Evolutionary conservation across 2,888 invertebrate species (phyloP), one percentile per base, ranked within the genome.

Genomic region (Desoria tigrina): DNA sequence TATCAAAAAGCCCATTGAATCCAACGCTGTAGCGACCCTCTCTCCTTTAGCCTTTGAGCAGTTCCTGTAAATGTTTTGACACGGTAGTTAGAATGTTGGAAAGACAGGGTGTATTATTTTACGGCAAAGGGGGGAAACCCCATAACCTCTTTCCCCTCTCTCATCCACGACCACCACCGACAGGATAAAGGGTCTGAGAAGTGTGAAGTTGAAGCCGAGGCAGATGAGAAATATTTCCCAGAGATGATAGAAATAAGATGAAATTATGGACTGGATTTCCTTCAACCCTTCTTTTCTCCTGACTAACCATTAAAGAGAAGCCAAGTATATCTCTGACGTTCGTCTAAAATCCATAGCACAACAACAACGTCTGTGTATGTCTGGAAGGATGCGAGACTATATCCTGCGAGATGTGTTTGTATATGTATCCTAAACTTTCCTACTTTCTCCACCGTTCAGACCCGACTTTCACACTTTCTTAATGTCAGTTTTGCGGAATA

Each of bases 31-130:
- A 32, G 32, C 32, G 32, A 32, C 32, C 32, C 32, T 32, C 45
- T 45, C 45, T 6, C n/a, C n/a, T 45, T 6, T 4, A 45, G 45
- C 4, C 45, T 16, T n/a, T 45, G 45, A 45, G n/a, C 45, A 45
- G 16, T 45, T 45, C 16, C 16, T 45, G 16, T 45, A 45, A 45
- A 45, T 45, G 45, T 45, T 45, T 45, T 45, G 45, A 45, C 45
- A 45, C 16, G 16, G 9, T n/a, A n/a, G n/a, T n/a, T n/a, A n/a
- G n/a, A n/a, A n/a, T 9, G 45, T 45, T 45, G 16, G 16, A 45
- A 16, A 45, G 45, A 45, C 45, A 45, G 21, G 9, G 16, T 45
- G 45, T 45, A 45, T 45, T 45, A 45, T 45, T 45, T 45, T 45
- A 45, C 45, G 6, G 21, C 45, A 39, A 11, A 9, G 9, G 16